A percentile compares a stretch with the other conserved stretches of the same genome.
Evolutionary conservation across 2,888 invertebrate species (phyloP).

Genomic region (Drosophila diplacantha): DNA sequence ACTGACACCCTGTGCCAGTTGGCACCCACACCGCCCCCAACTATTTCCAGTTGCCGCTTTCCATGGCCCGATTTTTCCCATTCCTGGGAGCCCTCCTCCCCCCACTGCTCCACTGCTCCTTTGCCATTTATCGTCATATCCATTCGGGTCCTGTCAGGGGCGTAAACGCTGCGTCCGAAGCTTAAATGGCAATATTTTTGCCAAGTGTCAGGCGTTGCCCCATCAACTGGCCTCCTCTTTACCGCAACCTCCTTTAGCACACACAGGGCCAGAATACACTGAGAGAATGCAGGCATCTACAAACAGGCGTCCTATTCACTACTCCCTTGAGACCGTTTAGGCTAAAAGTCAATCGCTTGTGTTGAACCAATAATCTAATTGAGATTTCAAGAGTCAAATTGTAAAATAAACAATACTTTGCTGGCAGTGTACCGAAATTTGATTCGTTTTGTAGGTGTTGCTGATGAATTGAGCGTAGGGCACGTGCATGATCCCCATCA

Average conservation of each 20-base stretch:
- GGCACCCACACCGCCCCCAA: neutral
- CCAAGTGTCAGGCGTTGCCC: conserved; percentile 51
- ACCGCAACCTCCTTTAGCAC: conserved; percentile 1
- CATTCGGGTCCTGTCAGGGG: conserved; percentile 44
- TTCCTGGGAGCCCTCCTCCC: neutral
- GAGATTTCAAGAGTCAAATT: fast-evolving
- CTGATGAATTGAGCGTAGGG: conserved; percentile 67
- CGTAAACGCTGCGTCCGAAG: conserved; percentile 62
- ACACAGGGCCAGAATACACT: neutral
- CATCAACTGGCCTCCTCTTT: conserved; percentile 45
- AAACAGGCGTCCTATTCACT: neutral
- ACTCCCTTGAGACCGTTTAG: neutral
- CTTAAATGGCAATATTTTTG: conserved; percentile 66
- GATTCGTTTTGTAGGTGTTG: conserved; percentile 51
- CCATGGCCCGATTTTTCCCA: neutral
- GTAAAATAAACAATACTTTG: too few relatives aligned
- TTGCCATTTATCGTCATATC: conserved; percentile 32
- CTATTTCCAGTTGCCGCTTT: neutral
- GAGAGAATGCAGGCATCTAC: neutral
- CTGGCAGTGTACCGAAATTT: conserved; percentile 4
- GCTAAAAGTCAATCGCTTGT: neutral
- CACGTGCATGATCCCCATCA: conserved; percentile 69
- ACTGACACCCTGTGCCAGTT: conserved; percentile 32
- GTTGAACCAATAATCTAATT: neutral
- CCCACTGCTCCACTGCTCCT: neutral